Base-by-base conservation (phyloP, 2,797 vertebrate species). In the Sparus aurata region DNA sequence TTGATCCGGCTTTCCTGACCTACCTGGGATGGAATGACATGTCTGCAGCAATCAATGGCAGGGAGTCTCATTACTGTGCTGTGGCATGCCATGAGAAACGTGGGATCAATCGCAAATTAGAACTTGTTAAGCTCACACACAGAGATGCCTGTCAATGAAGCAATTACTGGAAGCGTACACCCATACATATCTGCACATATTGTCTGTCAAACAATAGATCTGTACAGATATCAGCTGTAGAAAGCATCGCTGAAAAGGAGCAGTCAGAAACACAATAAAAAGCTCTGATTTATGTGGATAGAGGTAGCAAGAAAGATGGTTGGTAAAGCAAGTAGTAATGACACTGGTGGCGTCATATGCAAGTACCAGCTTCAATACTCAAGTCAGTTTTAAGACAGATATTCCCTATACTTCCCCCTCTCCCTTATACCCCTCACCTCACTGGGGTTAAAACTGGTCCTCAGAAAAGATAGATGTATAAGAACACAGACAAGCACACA, bases 41-140 rank as follows among this genome's bases (percentile, higher is more conserved):
- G 65, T 80, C 54, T 46, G 59, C 34, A 49, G 46, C 22, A 73
- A 83, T 89, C 78, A 83, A 84, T 85, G 41, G 22, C 41, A 25
- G 25, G 18, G 18, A 74, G 49, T 79, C 55, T 73, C 60, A 83
- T 86, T 45, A 73, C 77, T 69, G 58, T 38, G 75, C 50, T 62
- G 25, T 62, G 67, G 53, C 64, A 59, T 53, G 34, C 22, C 55
- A 66, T 63, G 49, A 69, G 25, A 9, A 71, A 62, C 18, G 1
- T 10, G 0, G 11, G 61, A 83, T 88, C 81, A 73, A 71, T 86
- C 67, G 13, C 57, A 74, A 62, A 59, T 82, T 66, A 69, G 53
- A 74, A n/a, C 5, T 64, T 11, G 53, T 75, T 66, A 54, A 54
- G 41, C 58, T 71, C 69, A 74, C 46, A 55, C 41, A 25, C 43